phyloP scores from a whole-genome alignment of 2,797 vertebrate genomes.

The Tauraco hartlaubi region DNA sequence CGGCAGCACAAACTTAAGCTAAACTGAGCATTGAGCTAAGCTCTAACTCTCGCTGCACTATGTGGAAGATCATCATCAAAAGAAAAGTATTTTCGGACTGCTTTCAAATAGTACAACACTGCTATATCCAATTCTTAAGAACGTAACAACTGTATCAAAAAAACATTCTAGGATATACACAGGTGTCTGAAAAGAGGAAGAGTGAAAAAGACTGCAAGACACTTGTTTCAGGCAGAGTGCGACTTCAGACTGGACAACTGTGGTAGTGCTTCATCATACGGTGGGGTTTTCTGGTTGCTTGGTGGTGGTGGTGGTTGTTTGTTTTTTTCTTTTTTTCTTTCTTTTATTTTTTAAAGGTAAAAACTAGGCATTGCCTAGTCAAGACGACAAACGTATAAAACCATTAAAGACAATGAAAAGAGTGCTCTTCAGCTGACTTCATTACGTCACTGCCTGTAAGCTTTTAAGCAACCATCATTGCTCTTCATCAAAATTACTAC shows the following conservation, averaged over 20 bases:
- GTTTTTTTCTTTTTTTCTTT: not conserved
- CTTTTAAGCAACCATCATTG: not conserved
- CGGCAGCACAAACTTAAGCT: not conserved
- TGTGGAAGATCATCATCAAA: accelerated
- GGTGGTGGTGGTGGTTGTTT: too few species aligned
- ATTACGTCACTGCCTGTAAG: not conserved
- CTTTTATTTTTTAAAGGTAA: not conserved
- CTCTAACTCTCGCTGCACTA: not conserved
- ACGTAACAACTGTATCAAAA: not conserved
- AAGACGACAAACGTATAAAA: not conserved
- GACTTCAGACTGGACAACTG: not conserved
- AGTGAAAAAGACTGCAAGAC: not conserved
- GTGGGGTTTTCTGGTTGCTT: not conserved
- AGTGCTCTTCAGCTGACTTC: not conserved
- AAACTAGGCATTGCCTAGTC: not conserved
- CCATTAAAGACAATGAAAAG: not conserved
- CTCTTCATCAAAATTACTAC: not conserved
- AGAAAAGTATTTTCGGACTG: not conserved
- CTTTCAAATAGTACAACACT: not conserved
- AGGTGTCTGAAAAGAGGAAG: not conserved
- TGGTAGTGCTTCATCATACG: not conserved
- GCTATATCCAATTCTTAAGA: not conserved
- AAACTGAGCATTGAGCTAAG: not conserved
- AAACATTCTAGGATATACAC: not conserved
- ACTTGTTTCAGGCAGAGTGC: not conserved